A percentile compares a stretch with the other conserved stretches of the same genome.
Conservation (phyloP, 1,140 invertebrate species). For the Camponotus floridanus region DNA sequence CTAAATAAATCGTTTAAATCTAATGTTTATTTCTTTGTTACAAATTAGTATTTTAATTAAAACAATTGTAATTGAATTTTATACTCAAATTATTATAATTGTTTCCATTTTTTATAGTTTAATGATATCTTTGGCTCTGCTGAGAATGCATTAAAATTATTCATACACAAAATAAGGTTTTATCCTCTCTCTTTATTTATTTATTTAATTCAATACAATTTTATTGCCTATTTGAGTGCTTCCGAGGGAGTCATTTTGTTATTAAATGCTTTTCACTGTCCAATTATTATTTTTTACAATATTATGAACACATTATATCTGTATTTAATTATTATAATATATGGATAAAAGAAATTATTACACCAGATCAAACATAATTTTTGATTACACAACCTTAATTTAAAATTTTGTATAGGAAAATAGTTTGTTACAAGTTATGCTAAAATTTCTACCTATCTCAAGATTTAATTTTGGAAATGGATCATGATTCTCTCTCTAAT, state of each 20-base stretch:
- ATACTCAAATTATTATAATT: not conserved
- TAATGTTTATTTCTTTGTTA: not conserved
- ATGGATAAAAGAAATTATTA: not conserved
- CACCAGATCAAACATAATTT: constrained; percentile 26
- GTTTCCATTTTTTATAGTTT: not conserved
- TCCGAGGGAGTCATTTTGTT: not conserved
- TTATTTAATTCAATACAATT: not conserved
- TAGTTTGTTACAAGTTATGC: not conserved
- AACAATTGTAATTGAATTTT: constrained; percentile 6
- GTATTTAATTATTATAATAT: not conserved
- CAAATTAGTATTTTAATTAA: not conserved
- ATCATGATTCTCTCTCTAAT: constrained; percentile 5
- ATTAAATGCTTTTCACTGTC: not conserved
- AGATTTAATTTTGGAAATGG: constrained; percentile 31
- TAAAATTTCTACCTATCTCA: not conserved
- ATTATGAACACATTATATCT: not conserved
- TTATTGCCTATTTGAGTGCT: not conserved
- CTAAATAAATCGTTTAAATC: not conserved
- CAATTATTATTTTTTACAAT: not conserved
- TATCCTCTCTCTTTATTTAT: not conserved
- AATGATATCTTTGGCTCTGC: not conserved
- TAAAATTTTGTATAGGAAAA: constrained; percentile 3
- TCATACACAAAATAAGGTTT: not conserved
- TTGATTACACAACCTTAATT: not conserved
- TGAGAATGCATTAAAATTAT: not conserved